phyloP scores from a whole-genome alignment of 2,888 invertebrate genomes.

The Lamellibrachia satsuma region DNA sequence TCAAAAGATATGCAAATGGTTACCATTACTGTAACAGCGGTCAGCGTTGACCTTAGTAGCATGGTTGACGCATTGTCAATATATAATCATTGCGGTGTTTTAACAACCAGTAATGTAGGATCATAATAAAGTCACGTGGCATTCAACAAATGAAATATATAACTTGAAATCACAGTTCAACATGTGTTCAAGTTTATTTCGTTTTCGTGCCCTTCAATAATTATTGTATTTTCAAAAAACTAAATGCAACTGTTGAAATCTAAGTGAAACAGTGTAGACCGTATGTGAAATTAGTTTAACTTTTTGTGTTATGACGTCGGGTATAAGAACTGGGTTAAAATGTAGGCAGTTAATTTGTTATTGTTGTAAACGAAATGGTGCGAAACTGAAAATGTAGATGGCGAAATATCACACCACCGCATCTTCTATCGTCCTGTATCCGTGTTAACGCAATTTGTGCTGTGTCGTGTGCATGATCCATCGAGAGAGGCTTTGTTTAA shows the following conservation, averaged over 20 bases:
- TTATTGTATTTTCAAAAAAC: neutral
- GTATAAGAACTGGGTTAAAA: neutral
- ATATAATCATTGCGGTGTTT: too few relatives aligned
- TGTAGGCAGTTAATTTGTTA: neutral
- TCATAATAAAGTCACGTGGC: neutral
- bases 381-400: neutral
- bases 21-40: too few relatives aligned
- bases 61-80: too few relatives aligned
- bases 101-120: neutral
- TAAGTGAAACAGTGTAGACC: too few relatives aligned
- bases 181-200: neutral
- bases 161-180: neutral
- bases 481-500: neutral
- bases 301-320: neutral
- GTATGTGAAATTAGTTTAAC: neutral
- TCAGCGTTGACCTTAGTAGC: too few relatives aligned
- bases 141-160: neutral
- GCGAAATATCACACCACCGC: neutral
- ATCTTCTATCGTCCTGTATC: neutral
- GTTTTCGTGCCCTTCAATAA: neutral
- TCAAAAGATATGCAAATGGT: too few relatives aligned
- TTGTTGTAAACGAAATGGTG: neutral
- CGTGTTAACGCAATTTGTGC: neutral
- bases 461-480: neutral
- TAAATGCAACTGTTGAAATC: neutral